These are phyloP conservation scores for Merluccius polli DNA, from an alignment of 2,797 vertebrate genomes.

Conservation along the genomic window DNA sequence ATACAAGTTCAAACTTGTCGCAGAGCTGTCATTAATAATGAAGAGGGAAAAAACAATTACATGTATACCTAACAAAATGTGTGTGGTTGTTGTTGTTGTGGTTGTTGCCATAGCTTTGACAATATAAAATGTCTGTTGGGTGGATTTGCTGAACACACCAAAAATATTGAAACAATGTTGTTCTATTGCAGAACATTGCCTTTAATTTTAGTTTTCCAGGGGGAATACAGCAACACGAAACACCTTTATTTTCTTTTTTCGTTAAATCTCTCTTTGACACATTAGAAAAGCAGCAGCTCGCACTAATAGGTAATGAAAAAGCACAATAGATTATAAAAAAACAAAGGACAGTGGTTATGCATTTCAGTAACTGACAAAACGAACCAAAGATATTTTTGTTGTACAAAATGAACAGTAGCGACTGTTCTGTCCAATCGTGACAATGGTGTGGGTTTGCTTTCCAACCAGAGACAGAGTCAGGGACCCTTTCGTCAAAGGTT, in stretches of 20 bases:
- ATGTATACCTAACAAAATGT: neutral
- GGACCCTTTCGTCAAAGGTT: constrained; percentile 85
- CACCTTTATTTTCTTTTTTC: constrained; percentile 42
- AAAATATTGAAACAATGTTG: neutral
- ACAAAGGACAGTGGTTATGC: constrained; percentile 15
- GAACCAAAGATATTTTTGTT: neutral
- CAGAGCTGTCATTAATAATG: neutral
- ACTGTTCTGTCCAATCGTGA: constrained; percentile 38
- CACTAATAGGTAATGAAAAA: constrained; percentile 44
- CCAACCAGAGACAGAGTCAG: constrained; percentile 86
- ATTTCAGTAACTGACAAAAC: constrained; percentile 22
- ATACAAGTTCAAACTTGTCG: constrained; percentile 43
- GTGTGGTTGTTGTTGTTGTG: neutral
- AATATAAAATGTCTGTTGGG: neutral
- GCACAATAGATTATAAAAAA: constrained; percentile 26
- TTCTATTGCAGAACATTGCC: neutral
- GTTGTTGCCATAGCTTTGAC: neutral
- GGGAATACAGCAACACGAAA: constrained; percentile 6
- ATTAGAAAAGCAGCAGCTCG: constrained; percentile 54
- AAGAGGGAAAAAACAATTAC: neutral
- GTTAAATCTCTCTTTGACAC: constrained; percentile 41
- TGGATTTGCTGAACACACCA: neutral
- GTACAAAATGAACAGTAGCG: constrained; percentile 36
- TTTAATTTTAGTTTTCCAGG: neutral
- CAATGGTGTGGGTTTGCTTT: constrained; percentile 70